phyloP scores from a whole-genome alignment of 2,797 vertebrate genomes.

The Bradypus variegatus region DNA sequence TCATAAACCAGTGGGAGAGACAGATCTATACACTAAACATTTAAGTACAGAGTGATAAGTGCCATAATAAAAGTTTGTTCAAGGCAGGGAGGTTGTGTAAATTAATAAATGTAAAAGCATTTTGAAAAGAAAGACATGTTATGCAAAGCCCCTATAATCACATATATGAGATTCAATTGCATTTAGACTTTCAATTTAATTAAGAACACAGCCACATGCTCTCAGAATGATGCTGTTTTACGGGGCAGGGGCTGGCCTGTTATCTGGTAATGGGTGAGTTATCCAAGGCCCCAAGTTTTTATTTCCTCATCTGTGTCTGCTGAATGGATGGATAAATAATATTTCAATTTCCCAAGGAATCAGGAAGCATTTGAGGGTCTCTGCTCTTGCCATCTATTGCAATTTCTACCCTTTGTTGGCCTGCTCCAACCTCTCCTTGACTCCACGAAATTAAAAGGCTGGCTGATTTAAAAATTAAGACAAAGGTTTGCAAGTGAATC shows the following conservation, averaged over 20 bases:
- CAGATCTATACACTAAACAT: constrained; percentile 26
- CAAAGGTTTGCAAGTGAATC: neutral
- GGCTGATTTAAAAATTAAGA: constrained; percentile 14
- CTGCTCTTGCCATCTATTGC: neutral
- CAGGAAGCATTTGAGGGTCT: neutral
- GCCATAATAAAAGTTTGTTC: constrained; percentile 22
- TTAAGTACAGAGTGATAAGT: constrained; percentile 25
- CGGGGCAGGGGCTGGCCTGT: neutral
- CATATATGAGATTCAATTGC: neutral
- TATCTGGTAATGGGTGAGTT: neutral
- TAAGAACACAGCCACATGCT: neutral
- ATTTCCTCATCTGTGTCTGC: neutral
- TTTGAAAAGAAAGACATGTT: constrained; percentile 13
- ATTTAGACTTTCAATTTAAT: neutral
- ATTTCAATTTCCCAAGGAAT: neutral
- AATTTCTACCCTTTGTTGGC: neutral
- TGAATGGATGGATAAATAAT: neutral
- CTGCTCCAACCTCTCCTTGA: neutral
- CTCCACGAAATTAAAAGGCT: neutral
- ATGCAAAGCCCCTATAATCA: neutral
- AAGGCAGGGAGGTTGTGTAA: neutral
- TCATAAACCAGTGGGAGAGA: constrained; percentile 33
- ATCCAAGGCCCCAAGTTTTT: neutral
- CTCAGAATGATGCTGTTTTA: neutral
- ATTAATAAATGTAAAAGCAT: neutral